Base-by-base conservation (phyloP, 37 sponge, comb jelly and placozoan species). In the Haliclona indistincta region DNA sequence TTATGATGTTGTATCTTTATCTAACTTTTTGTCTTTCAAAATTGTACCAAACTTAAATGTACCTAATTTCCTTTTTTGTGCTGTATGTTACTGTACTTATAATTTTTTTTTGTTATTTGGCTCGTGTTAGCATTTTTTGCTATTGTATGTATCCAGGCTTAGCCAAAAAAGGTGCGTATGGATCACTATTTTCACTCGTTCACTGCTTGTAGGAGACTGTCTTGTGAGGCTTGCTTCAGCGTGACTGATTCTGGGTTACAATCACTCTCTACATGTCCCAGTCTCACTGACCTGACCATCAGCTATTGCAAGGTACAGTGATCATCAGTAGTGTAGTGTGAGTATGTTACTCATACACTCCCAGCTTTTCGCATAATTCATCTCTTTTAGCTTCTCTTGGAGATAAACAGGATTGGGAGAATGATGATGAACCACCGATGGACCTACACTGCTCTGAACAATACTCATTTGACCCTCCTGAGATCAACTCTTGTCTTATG, bases 171-270 rank as follows among this genome's bases (percentile, higher is more conserved):
- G 26, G 11, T 28, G 2, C 7, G 64, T 63, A 36, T 63, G 64
- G 28, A 36, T 26, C 19, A n/a, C n/a, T n/a, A n/a, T n/a, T n/a
- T 34, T 32, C 19, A 20, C 6, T n/a, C 20, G 30, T 68, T 43
- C 42, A 35, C 20, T 61, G 40, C 30, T 43, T 67, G 20, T 22
- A 88, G 88, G 68, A 61, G 49, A n/a, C 47, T 88, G 67, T 76
- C 71, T 22, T 77, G 71, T 81, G 78, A 69, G 45, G 78, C 73
- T 1, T 88, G 88, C 65, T 62, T 82, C 29, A 17, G 20, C 28
- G 44, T 88, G 7, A 61, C 72, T 51, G 82, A 88, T 72, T 73
- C 11, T 4, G 82, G 83, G 7, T 36, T 77, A 68, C 7, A 17
- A 1, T 58, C 63, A 65, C 67, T 88, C 26, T 33, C 78, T 22